Base-by-base conservation (phyloP, 2,888 invertebrate species). In the Tetropium fuscum region DNA sequence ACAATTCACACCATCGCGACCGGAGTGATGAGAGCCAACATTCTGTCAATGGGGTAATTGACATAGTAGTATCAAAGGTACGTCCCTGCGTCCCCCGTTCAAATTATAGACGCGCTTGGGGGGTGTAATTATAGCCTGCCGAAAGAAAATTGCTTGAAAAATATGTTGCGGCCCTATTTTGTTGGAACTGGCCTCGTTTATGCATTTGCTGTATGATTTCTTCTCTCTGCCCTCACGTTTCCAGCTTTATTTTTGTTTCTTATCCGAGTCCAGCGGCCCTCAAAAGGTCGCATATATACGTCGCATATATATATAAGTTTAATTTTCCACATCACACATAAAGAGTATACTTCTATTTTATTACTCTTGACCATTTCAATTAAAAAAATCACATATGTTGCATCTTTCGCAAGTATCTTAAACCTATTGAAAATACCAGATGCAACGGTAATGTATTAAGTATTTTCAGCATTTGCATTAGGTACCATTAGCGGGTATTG, bases 61-160 rank as follows among this genome's bases (percentile, higher is more conserved):
- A 79, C 78, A 78, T 78, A 70, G 77, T 74, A 78, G 78, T 78
- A 78, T 79, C 77, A 79, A 79, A 79, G 78, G 78, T 79, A 77
- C 76, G 74, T 72, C 71, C 74, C 73, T 71, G 74, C 75, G 78
- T 77, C 78, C 79, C 78, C 77, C 77, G 72, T 75, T 76, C 74
- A 78, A 80, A 80, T 80, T 80, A 80, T 78, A 79, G 78, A 70
- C 73, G 72, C 70, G 76, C 76, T 75, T 72, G 74, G 78, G 78
- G 79, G 78, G 77, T 78, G 78, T 80, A 80, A 80, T 80, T 80
- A 80, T 77, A 79, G 77, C 72, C 74, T 78, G 78, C 73, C 76
- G 74, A 72, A 71, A 78, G 78, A 78, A 80, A 80, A 80, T 79
- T 79, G 77, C 75, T 75, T 75, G 74, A 77, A 78, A 78, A 79